Percentiles rank a stretch among this genome's conserved stretches.
These are phyloP conservation scores for Aurelia sp. DNA, from an alignment of 30 jellyfish, hydroid and myxozoan genomes.

Conservation along the genomic window DNA sequence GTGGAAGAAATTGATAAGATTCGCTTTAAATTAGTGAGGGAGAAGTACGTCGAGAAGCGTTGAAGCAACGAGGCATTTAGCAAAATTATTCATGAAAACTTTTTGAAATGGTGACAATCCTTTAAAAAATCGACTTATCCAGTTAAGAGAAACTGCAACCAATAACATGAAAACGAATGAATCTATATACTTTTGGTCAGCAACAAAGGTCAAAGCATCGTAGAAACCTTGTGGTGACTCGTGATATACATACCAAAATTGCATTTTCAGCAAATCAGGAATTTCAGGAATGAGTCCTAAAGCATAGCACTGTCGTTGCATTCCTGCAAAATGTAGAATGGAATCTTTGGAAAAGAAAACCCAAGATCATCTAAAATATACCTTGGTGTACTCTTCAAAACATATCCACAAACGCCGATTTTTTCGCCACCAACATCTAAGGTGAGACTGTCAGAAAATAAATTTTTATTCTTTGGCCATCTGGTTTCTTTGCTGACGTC, in stretches of 20 bases:
- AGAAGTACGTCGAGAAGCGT: neutral
- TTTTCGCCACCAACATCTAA: constrained; percentile 35
- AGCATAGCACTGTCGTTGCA: too few relatives aligned
- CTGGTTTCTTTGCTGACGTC: constrained; percentile 55
- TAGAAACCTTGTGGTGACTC: neutral
- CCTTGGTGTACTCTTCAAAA: constrained; percentile 65
- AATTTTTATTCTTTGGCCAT: constrained; percentile 65
- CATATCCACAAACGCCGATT: constrained; percentile 86
- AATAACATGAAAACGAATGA: too few relatives aligned
- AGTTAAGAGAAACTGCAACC: neutral
- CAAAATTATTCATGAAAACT: too few relatives aligned
- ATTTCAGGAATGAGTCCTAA: too few relatives aligned
- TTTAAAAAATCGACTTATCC: neutral
- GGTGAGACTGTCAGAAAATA: constrained; percentile 32
- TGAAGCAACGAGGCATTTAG: too few relatives aligned
- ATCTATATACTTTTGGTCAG: too few relatives aligned
- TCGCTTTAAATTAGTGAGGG: too few relatives aligned
- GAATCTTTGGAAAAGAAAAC: too few relatives aligned
- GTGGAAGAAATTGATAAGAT: too few relatives aligned
- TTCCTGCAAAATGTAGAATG: too few relatives aligned
- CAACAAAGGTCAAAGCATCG: too few relatives aligned
- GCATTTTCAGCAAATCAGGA: neutral
- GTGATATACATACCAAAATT: neutral
- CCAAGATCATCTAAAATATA: neutral
- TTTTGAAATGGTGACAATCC: neutral